phyloP scores from a whole-genome alignment of 2,797 vertebrate genomes.

The Enteromius viviparus region DNA sequence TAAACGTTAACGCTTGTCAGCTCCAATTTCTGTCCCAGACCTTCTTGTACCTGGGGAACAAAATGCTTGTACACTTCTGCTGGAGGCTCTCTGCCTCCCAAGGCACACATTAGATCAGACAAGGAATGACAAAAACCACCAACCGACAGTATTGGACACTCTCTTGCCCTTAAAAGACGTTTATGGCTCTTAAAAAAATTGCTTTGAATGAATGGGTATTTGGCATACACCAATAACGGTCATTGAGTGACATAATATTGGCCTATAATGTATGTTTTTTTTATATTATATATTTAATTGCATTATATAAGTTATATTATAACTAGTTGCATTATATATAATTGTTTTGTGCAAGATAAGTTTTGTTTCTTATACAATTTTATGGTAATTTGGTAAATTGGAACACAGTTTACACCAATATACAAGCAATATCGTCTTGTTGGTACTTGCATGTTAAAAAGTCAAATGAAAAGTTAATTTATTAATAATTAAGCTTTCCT shows the following conservation, averaged over 20 bases:
- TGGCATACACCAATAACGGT: not conserved
- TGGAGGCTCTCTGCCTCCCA: slow-evolving; percentile 62
- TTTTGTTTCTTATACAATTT: not conserved
- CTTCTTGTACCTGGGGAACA: slow-evolving; percentile 71
- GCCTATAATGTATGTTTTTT: slow-evolving; percentile 4
- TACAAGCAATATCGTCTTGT: not conserved
- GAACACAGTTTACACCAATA: not conserved
- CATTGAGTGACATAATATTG: slow-evolving; percentile 8
- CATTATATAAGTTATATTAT: no score
- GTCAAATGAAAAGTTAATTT: not conserved
- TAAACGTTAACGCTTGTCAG: slow-evolving; percentile 88
- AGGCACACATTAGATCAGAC: slow-evolving; percentile 56
- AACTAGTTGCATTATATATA: not conserved
- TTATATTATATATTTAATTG: not conserved
- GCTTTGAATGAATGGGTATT: not conserved
- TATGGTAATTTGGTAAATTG: not conserved
- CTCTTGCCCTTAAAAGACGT: slow-evolving; percentile 48
- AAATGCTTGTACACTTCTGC: slow-evolving; percentile 66
- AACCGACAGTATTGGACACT: slow-evolving; percentile 53
- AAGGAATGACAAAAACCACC: slow-evolving; percentile 56
- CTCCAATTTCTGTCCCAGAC: slow-evolving; percentile 83
- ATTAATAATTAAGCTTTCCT: not conserved
- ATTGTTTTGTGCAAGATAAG: not conserved
- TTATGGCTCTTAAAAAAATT: slow-evolving; percentile 58
- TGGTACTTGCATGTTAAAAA: not conserved